Percentiles rank a stretch among this genome's conserved stretches.
Conservation (phyloP, 2,888 invertebrate genomes). For the Cenopis cana region DNA sequence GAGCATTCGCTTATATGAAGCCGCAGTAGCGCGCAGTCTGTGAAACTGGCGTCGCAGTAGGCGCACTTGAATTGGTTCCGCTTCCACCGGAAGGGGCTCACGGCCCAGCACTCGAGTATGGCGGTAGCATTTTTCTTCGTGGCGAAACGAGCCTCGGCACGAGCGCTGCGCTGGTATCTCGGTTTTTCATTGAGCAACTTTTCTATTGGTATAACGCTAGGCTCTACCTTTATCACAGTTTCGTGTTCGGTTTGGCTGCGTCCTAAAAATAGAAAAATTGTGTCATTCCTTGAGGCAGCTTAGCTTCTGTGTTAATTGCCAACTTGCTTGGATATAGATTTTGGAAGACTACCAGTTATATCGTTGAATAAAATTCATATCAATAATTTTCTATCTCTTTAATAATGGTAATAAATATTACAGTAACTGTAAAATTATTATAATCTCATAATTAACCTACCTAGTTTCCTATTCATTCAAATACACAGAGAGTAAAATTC, state of each 20-base stretch:
- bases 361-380: constrained; percentile 18
- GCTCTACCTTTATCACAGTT: constrained; percentile 55
- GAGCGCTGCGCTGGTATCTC: constrained; percentile 69
- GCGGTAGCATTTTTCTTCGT: constrained; percentile 76
- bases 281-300: constrained; percentile 47
- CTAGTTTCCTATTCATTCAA: background rate
- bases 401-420: constrained; percentile 10
- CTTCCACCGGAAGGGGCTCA: constrained; percentile 76
- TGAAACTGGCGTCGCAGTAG: constrained; percentile 74
- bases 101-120: constrained; percentile 72
- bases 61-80: constrained; percentile 75
- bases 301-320: constrained; percentile 9
- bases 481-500: background rate
- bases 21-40: constrained; percentile 65
- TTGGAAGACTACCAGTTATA: background rate
- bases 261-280: constrained; percentile 81
- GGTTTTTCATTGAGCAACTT: constrained; percentile 52
- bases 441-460: constrained; percentile 9
- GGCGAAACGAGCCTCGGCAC: constrained; percentile 68
- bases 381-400: background rate
- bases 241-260: constrained; percentile 59
- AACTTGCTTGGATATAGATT: background rate
- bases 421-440: constrained; percentile 15
- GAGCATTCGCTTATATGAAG: constrained; percentile 67
- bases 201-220: constrained; percentile 46